These are phyloP conservation scores for Trichomycterus rosablanca DNA, from an alignment of 2,113 vertebrate species.

Conservation along the genomic window DNA sequence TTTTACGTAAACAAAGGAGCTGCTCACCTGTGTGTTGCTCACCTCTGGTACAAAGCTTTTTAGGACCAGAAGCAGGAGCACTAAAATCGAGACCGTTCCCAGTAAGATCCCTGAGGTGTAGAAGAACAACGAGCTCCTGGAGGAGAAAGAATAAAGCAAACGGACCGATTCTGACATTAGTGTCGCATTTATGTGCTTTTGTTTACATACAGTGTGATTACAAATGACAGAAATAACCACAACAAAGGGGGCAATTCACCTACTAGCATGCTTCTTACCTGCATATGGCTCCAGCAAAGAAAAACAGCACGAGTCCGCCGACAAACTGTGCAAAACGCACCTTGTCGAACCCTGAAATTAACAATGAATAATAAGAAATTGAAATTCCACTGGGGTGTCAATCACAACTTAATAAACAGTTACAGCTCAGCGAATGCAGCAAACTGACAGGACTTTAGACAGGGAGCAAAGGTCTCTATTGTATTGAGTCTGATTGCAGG, in stretches of 20 bases:
- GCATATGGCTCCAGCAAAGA: slow-evolving; percentile 39
- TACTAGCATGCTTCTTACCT: slow-evolving; percentile 46
- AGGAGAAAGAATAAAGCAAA: too few relatives aligned
- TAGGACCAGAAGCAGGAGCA: slow-evolving; percentile 42
- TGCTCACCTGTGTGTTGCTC: too few relatives aligned
- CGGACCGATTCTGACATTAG: too few relatives aligned
- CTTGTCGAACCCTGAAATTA: slow-evolving; percentile 45
- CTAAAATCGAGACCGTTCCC: slow-evolving; percentile 33
- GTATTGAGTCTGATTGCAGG: too few relatives aligned
- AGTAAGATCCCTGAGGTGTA: slow-evolving; percentile 40
- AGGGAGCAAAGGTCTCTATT: background rate
- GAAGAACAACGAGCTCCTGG: slow-evolving; percentile 48
- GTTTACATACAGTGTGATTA: too few relatives aligned
- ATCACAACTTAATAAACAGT: background rate
- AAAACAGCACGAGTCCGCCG: slow-evolving; percentile 42
- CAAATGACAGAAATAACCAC: too few relatives aligned
- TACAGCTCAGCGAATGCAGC: background rate
- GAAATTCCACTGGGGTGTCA: too few relatives aligned
- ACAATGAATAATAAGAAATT: slow-evolving; percentile 10
- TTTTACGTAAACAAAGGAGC: too few relatives aligned
- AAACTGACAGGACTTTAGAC: background rate
- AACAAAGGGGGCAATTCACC: too few relatives aligned
- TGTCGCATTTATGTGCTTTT: too few relatives aligned
- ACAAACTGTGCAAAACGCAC: slow-evolving; percentile 43
- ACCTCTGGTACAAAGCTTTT: slow-evolving; percentile 43